Evolutionary conservation across 2,797 vertebrate species (phyloP), one percentile per base, ranked within the genome.

Genomic region (Micromesistius poutassou): DNA sequence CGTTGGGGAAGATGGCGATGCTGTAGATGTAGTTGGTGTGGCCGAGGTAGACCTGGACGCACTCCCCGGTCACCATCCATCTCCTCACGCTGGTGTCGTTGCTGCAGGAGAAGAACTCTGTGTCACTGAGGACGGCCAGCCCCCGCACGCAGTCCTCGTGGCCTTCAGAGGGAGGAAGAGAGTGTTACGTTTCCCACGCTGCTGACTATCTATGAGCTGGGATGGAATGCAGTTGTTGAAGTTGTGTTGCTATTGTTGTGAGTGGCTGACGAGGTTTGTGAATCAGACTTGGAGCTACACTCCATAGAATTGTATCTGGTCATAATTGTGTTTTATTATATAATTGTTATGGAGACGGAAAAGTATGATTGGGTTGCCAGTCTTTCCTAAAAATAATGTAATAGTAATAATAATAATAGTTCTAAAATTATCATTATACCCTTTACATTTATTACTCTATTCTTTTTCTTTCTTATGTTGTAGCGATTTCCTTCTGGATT

Each of bases 11-110:
- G 68, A 98, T 93, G 33, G 95, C 94, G 83, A 99, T 91, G 85
- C 96, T 97, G 91, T 99, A 99, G 89, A 99, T 98, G 78, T 96
- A 99, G 95, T 97, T 98, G 83, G 97, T 98, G 90, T 99, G 98
- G 76, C 96, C 95, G 83, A 96, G 95, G 89, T 96, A 99, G 75
- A 97, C 92, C 83, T 98, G 95, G 33, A 97, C 88, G 86, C 98
- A 99, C 76, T 97, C 95, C 3, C 98, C 98, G 66, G 95, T 93
- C 82, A 99, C 96, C 35, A 94, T 90, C 98, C 98, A 99, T 84
- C 95, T 95, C 90, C 98, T 95, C 87, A 99, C 93, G 86, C 94
- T 98, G 12, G 96, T 91, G 85, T 99, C 98, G 77, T 99, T 99
- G 90, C 97, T 95, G 92, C 98, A 99, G 68, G 98, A 99, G 89